Base-by-base conservation (phyloP, 2,113 vertebrate species). In the Mesembrinibis cayennensis region DNA sequence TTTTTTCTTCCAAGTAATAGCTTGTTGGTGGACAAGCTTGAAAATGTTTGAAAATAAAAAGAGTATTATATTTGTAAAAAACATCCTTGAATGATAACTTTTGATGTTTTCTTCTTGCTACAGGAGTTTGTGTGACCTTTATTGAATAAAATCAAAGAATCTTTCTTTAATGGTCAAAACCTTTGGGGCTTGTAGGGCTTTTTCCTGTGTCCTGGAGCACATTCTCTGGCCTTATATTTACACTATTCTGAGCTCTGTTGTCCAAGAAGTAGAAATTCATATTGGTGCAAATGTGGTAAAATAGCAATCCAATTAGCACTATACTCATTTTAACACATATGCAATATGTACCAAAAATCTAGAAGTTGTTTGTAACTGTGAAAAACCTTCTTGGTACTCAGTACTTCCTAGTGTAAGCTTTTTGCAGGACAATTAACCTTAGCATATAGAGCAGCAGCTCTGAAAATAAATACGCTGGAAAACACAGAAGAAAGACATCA, bases 351-450 rank as follows among this genome's bases (percentile, higher is more conserved):
- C 97, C 67, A 97, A 95, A 98, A 98, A 96, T 97, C 93, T 97
- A 96, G 87, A 95, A 98, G 95, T 97, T 94, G 88, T 89, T 95
- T 97, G 94, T 95, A 97, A 97, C 97, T 97, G 97, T 97, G 97
- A 98, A 97, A 95, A 97, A 73, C 96, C 92, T 97, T 96, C 92
- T 90, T 96, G 90, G 89, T 76, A 80, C 87, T 97, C 92, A 87
- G 82, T 97, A 95, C 95, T 97, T 97, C 93, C 78, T 91, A 84
- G 94, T 80, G 66, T 86, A 79, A 93, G 95, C 80, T 97, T 97
- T 97, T 97, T 97, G 92, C 91, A 97, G 98, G 97, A 97, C 97
- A 98, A 97, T 98, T 98, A 96, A 96, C 97, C 94, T 96, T 97
- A 95, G 90, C 95, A 89, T 95, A 96, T 85, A 96, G 89, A 97